Evolutionary conservation across 2,797 vertebrate genomes (phyloP).

Genomic region (Percopsis omiscomaycus): DNA sequence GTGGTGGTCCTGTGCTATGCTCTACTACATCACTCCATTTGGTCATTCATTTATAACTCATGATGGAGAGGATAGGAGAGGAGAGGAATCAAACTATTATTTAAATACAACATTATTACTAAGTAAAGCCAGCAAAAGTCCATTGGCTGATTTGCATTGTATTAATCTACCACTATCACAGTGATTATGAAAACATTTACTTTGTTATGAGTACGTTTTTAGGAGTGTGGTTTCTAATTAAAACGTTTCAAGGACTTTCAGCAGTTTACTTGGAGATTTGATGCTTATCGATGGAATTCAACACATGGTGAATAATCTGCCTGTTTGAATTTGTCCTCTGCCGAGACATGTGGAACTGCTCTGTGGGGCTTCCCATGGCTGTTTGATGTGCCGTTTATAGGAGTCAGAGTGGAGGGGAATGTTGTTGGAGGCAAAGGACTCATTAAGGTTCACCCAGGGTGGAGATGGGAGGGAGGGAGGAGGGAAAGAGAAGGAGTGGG

Average conservation of each 20-base stretch:
- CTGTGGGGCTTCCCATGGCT: conserved; percentile 10
- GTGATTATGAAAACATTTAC: background rate
- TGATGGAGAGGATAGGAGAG: conserved; percentile 33
- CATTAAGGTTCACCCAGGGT: conserved; percentile 54
- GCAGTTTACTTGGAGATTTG: conserved; percentile 8
- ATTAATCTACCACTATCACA: background rate
- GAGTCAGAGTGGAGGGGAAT: conserved; percentile 26
- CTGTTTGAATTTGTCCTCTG: conserved; percentile 34
- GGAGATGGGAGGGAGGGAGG: conserved; percentile 21
- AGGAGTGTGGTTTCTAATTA: conserved; percentile 3
- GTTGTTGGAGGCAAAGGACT: conserved; percentile 48
- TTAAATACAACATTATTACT: too few species aligned
- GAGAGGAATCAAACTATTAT: conserved; percentile 4
- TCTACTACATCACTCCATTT: conserved; percentile 48
- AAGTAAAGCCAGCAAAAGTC: background rate
- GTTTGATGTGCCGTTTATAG: conserved; percentile 45
- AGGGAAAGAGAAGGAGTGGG: conserved; percentile 23
- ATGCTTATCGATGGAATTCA: conserved; percentile 6
- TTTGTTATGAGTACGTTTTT: conserved; percentile 11
- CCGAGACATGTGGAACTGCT: conserved; percentile 7
- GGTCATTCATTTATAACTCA: conserved; percentile 49
- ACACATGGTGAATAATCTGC: conserved; percentile 16
- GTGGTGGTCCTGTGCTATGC: conserved; percentile 41
- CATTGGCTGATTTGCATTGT: background rate
- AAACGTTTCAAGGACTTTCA: background rate